Conservation (phyloP, 1,140 invertebrate genomes). For the Luehdorfia chinensis region DNA sequence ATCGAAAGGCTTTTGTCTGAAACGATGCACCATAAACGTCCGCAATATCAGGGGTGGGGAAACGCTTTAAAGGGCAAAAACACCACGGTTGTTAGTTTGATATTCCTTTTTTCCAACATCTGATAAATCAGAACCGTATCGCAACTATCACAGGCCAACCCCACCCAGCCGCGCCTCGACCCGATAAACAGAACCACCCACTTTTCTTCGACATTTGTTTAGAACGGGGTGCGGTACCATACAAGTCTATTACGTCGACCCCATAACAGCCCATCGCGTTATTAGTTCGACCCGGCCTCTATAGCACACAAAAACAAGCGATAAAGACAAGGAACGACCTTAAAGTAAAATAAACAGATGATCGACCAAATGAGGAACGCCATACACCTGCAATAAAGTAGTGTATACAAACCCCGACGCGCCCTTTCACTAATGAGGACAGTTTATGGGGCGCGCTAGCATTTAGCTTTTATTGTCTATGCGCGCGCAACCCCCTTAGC, state of each 20-base stretch:
- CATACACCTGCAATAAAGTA: constrained; percentile 60
- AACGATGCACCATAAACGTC: constrained; percentile 11
- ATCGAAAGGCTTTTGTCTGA: constrained; percentile 15
- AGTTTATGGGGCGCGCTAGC: constrained; percentile 63
- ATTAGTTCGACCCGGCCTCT: constrained; percentile 46
- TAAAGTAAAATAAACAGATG: constrained; percentile 72
- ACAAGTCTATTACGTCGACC: constrained; percentile 49
- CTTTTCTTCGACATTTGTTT: constrained; percentile 62
- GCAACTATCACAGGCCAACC: constrained; percentile 29
- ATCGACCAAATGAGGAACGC: constrained; percentile 54
- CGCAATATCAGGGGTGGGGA: constrained; percentile 10
- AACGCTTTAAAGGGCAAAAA: constrained; percentile 23
- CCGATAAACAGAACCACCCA: constrained; percentile 48
- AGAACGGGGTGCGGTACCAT: constrained; percentile 53
- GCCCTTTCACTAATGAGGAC: constrained; percentile 71
- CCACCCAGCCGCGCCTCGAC: constrained; percentile 46
- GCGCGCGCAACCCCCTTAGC: constrained; percentile 61
- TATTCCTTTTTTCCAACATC: constrained; percentile 31
- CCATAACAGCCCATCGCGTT: constrained; percentile 43
- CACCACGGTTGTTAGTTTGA: constrained; percentile 28
- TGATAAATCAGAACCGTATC: constrained; percentile 56
- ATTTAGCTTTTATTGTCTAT: constrained; percentile 63
- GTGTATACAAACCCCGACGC: constrained; percentile 59
- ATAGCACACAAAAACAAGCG: constrained; percentile 51
- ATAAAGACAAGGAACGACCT: constrained; percentile 65